Evolutionary conservation across 2,888 invertebrate species (phyloP), one percentile per base, ranked within the genome.

Genomic region (Phorcus lineatus): DNA sequence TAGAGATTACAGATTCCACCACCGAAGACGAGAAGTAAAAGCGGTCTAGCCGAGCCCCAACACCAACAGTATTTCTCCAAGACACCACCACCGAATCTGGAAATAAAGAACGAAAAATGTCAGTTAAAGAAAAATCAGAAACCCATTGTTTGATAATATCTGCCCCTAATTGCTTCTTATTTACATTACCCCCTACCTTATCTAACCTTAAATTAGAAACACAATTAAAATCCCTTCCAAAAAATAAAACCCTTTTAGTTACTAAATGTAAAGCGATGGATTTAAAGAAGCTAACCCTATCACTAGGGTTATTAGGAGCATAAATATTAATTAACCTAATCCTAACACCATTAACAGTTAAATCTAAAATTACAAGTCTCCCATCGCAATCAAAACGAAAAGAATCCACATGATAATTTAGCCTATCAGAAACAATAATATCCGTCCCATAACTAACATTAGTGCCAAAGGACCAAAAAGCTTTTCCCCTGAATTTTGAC

Each of bases 341-440:
- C 19, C 22, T 67, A 24, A 53, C 11, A 13, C 52, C 28, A 70
- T n/a, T 24, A 70, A 78, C 19, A 17, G 22, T 31, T 6, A 11
- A 17, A 78, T 78, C 53, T 28, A 67, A 28, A 28, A 53, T 40
- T 0, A 70, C 2, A 22, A 52, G 40, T 31, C 47, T 24, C 0
- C 77, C 77, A 7, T 77, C 77, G 13, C n/a, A 40, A 47, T 77
- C 77, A 47, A 22, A 77, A 31, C 11, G 11, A 24, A 77, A 77
- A 3, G 24, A 22, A 40, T 66, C 47, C 0, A 70, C 13, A 17
- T 40, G 17, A 54, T 47, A 67, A n/a, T 67, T 70, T 28, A 70
- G 1, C 36, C 52, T 57, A 40, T 62, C 36, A 19, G 17, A 19
- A 9, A 77, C 47, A 40, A 77, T 47, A 19, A 77, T 77, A 16